phyloP scores from a whole-genome alignment of 2,888 invertebrate genomes.

The Pristionchus mayeri region DNA sequence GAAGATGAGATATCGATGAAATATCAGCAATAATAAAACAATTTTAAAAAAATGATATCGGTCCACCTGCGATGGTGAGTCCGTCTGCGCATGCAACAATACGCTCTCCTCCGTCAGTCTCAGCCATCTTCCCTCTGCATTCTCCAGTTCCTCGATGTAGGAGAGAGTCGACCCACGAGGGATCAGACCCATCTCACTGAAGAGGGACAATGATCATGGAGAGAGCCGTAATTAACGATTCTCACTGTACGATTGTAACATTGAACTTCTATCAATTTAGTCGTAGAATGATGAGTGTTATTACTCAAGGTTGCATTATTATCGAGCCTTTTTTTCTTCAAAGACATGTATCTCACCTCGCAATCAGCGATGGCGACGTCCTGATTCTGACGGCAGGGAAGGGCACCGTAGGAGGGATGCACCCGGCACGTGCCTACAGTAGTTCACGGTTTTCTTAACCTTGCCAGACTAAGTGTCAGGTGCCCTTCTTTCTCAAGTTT shows the following conservation, averaged over 20 bases:
- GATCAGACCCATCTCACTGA: conserved; percentile 83
- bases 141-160: conserved; percentile 93
- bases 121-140: conserved; percentile 97
- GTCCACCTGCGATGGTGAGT: conserved; percentile 52
- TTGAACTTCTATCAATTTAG: no score
- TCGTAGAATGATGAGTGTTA: no score
- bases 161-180: conserved; percentile 88
- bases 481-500: background rate
- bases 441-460: no score
- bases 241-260: no score
- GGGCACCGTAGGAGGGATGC: conserved; percentile 56
- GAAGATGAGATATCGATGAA: no score
- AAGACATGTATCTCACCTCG: conserved; percentile 54
- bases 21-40: no score
- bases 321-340: no score
- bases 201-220: background rate
- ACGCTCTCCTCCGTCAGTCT: conserved; percentile 89
- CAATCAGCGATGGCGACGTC: conserved; percentile 75
- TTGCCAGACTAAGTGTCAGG: conserved; percentile 7
- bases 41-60: no score
- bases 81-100: conserved; percentile 83
- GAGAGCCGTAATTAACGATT: background rate
- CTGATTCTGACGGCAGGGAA: conserved; percentile 84
- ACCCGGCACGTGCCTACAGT: conserved; percentile 60
- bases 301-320: no score